Base-by-base conservation (phyloP, 2,113 vertebrate species). In the Rhinolophus sinicus region DNA sequence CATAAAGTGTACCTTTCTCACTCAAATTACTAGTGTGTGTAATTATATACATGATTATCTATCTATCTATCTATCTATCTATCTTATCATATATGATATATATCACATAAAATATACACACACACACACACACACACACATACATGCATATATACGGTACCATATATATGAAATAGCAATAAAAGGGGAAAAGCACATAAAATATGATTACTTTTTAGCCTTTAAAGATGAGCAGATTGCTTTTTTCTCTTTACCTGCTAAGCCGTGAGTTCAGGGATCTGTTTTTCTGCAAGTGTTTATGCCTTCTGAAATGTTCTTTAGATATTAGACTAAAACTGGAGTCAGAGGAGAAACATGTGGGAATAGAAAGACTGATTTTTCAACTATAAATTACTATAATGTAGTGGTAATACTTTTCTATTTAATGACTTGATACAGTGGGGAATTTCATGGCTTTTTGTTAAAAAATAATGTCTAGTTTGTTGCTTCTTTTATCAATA, bases 1-100 rank as follows among this genome's bases (percentile, higher is more conserved):
- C 35, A 75, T 92, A 80, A 92, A 96, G 19, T 96, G 30, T 38
- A 92, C 8, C 28, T 58, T 94, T 90, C 50, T 14, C 10, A 65
- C 21, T 60, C 47, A 96, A 96, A 96, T 93, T 87, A 64, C 70
- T 75, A 86, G 47, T 12, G 47, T 50, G 47, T 50, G 11, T 50
- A 13, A 44, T 44, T 44, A 44, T 44, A 44, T 44, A 44, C 7
- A 44, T 44, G 40, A 44, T n/a, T n/a, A n/a, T n/a, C n/a, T n/a
- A n/a, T n/a, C n/a, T n/a, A n/a, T n/a, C n/a, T n/a, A n/a, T n/a
- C n/a, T n/a, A n/a, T n/a, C n/a, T n/a, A n/a, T n/a, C n/a, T n/a
- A n/a, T n/a, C n/a, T 47, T 47, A 47, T 47, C 13, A 52, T 52
- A 52, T 54, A 54, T 54, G 40, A 54, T 54, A 54, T 54, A 54